phyloP scores from a whole-genome alignment of 2,888 invertebrate genomes.

The Teleiodes luculella region DNA sequence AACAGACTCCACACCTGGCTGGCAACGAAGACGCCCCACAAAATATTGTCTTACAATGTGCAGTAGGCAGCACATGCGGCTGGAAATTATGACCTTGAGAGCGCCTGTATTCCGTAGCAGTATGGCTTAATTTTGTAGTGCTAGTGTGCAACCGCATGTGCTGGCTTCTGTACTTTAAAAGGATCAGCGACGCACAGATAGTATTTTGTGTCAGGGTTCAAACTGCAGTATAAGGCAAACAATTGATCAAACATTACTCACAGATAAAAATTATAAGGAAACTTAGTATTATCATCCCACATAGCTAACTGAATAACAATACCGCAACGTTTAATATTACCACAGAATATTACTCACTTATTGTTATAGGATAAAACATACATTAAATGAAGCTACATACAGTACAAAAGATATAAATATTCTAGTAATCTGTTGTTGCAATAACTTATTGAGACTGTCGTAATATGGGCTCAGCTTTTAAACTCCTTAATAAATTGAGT shows the following conservation, averaged over 20 bases:
- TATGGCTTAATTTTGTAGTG: no score
- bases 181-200: no score
- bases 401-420: constrained; percentile 12
- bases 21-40: not conserved
- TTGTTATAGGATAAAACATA: not conserved
- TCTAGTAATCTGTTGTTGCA: constrained; percentile 8
- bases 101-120: no score
- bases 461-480: constrained; percentile 1
- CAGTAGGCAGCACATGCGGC: no score
- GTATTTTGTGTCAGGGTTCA: no score
- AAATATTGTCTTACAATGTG: not conserved
- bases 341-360: not conserved
- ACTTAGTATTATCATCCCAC: constrained; percentile 8
- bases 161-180: not conserved
- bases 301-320: constrained; percentile 6
- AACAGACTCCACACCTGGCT: constrained; percentile 12
- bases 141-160: no score
- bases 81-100: no score
- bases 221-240: not conserved
- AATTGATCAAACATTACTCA: not conserved
- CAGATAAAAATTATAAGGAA: not conserved
- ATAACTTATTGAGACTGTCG: constrained; percentile 3
- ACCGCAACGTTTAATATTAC: not conserved
- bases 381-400: not conserved
- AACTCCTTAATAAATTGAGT: constrained; percentile 11